Percentiles rank a stretch among this genome's conserved stretches.
Conservation (phyloP, 1,140 invertebrate species). For the Lepidurus apus region DNA sequence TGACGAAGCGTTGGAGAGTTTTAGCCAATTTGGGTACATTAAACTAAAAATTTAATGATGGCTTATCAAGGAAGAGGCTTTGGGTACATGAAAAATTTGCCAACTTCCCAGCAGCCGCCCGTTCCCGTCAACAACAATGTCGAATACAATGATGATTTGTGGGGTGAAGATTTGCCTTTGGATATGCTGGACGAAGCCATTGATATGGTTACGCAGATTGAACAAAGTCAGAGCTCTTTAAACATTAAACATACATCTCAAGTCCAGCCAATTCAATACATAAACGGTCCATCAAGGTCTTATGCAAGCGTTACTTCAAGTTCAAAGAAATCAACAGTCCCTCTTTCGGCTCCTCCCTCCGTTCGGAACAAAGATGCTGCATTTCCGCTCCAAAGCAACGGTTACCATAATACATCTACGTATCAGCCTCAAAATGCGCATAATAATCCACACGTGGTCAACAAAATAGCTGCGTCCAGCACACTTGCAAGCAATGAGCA, state of each 20-base stretch:
- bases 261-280: background rate
- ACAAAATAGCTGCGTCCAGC: background rate
- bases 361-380: background rate
- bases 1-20: too few relatives aligned
- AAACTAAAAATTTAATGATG: background rate
- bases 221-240: background rate
- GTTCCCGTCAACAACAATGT: background rate
- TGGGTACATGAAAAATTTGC: slow-evolving; percentile 1
- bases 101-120: background rate
- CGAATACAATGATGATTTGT: background rate
- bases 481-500: background rate
- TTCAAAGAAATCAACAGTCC: background rate
- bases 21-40: background rate
- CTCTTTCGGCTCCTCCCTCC: background rate
- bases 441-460: background rate
- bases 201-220: background rate
- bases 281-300: background rate
- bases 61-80: background rate
- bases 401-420: background rate
- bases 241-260: background rate
- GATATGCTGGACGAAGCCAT: background rate
- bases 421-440: background rate
- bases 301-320: background rate
- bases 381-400: background rate
- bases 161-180: slow-evolving; percentile 1